Conservation (phyloP, 2,797 vertebrate species). For the Acipenser ruthenus region DNA sequence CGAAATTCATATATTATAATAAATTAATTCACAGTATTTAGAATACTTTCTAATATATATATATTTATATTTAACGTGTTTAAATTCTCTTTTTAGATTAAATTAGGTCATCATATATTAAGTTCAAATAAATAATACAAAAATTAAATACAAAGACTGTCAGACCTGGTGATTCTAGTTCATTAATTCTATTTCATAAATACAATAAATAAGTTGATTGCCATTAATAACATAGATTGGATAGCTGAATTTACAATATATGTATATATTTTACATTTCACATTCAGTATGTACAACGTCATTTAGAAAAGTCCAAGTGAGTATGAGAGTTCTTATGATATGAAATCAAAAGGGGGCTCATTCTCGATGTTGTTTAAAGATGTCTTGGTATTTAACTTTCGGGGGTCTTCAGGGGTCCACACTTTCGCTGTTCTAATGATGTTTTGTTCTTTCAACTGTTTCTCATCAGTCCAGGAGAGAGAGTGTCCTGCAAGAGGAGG, state of each 20-base stretch:
- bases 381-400: slow-evolving; percentile 75
- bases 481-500: slow-evolving; percentile 93
- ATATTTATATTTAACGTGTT: slow-evolving; percentile 27
- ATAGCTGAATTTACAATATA: slow-evolving; percentile 53
- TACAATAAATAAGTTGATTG: slow-evolving; percentile 82
- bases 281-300: too few species aligned
- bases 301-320: too few species aligned
- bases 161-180: slow-evolving; percentile 29
- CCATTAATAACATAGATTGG: slow-evolving; percentile 59
- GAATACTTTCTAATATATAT: slow-evolving; percentile 44
- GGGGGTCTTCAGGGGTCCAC: slow-evolving; percentile 94
- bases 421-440: slow-evolving; percentile 89
- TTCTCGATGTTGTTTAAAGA: slow-evolving; percentile 81
- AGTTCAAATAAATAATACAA: slow-evolving; percentile 58
- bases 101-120: slow-evolving; percentile 69
- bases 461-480: slow-evolving; percentile 94
- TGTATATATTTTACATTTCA: slow-evolving; percentile 47
- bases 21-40: slow-evolving; percentile 59
- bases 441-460: slow-evolving; percentile 91
- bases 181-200: slow-evolving; percentile 54
- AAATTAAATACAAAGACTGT: slow-evolving; percentile 62
- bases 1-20: slow-evolving; percentile 54
- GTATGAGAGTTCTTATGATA: slow-evolving; percentile 46
- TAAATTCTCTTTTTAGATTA: slow-evolving; percentile 36
- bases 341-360: slow-evolving; percentile 76